A percentile compares a stretch with the other conserved stretches of the same genome.
phyloP scores from a whole-genome alignment of 2,797 vertebrate genomes.

The Anomalospiza imberbis region DNA sequence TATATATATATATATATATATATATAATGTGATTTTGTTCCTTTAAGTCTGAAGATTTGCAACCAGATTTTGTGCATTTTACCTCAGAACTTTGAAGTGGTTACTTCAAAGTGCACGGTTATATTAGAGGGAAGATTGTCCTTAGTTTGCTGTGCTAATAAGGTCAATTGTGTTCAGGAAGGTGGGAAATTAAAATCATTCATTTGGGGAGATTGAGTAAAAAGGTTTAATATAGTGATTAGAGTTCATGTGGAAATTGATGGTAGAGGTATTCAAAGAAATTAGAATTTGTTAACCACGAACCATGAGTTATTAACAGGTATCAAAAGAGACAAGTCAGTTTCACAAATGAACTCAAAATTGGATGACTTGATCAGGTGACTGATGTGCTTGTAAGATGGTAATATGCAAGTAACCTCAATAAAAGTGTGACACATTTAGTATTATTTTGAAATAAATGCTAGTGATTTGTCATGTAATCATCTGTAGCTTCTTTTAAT shows the following conservation, averaged over 20 bases:
- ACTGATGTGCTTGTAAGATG: not conserved
- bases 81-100: not conserved
- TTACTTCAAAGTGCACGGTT: not conserved
- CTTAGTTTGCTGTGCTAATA: not conserved
- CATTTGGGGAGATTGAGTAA: not conserved
- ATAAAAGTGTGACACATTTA: not conserved
- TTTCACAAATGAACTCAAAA: not conserved
- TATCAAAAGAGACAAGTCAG: not conserved
- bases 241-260: not conserved
- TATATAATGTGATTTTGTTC: not conserved
- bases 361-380: not conserved
- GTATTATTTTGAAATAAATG: not conserved
- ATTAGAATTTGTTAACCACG: not conserved
- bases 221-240: not conserved
- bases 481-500: not conserved
- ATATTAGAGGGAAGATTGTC: not conserved
- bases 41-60: not conserved
- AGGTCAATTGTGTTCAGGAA: not conserved
- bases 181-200: not conserved
- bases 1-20: not conserved
- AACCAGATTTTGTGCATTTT: not conserved
- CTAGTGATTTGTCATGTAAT: not conserved
- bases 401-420: not conserved
- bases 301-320: not conserved
- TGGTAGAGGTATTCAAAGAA: not conserved